Conservation (phyloP, 1,140 invertebrate genomes). For the Meloidogyne hapla region DNA sequence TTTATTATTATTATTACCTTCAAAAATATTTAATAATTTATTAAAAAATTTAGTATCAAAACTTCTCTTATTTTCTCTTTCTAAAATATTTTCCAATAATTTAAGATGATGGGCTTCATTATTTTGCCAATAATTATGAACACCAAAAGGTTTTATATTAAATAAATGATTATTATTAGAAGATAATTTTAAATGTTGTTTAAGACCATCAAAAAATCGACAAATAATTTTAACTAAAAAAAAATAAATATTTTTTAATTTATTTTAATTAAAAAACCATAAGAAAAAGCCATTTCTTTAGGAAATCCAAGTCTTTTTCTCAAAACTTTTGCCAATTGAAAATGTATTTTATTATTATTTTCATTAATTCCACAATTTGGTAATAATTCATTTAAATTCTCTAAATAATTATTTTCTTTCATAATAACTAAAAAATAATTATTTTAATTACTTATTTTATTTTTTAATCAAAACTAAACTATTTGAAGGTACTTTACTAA, state of each 20-base stretch:
- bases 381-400: background rate
- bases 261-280: slow-evolving; percentile 32
- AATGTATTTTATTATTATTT: slow-evolving; percentile 1
- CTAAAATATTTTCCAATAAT: background rate
- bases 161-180: background rate
- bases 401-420: background rate
- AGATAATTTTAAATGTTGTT: slow-evolving; percentile 37
- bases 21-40: slow-evolving; percentile 7
- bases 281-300: slow-evolving; percentile 41
- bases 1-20: background rate
- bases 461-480: no score
- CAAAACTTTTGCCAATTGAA: slow-evolving; percentile 32
- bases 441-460: no score
- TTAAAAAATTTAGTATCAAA: background rate
- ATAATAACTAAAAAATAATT: background rate
- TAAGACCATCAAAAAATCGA: slow-evolving; percentile 49
- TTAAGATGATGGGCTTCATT: background rate
- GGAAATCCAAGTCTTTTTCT: slow-evolving; percentile 42
- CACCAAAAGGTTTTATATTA: background rate
- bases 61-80: slow-evolving; percentile 3
- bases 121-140: slow-evolving; percentile 6
- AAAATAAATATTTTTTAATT: background rate
- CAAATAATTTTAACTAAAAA: slow-evolving; percentile 43
- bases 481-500: background rate
- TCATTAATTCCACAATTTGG: background rate